Percentiles rank a stretch among this genome's conserved stretches.
phyloP scores from a whole-genome alignment of 2,797 vertebrate genomes.

The Pachyuromys duprasi region DNA sequence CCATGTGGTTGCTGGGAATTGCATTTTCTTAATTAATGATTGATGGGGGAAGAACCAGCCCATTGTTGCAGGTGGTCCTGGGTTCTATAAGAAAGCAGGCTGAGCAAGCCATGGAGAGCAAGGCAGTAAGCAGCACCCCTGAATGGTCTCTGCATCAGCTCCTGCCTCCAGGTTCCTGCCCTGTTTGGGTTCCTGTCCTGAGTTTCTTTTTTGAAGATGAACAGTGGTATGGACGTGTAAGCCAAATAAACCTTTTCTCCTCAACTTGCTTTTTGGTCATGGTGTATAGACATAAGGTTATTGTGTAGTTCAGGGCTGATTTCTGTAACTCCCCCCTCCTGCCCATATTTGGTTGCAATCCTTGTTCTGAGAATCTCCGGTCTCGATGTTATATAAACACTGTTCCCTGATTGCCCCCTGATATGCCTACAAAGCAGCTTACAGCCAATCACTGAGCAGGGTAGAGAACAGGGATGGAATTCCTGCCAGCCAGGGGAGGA shows the following conservation, averaged over 20 bases:
- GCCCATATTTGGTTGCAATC: too few species aligned
- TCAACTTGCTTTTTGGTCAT: not conserved
- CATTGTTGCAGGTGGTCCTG: not conserved
- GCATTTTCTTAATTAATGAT: not conserved
- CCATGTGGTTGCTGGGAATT: too few species aligned
- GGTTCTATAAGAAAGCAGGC: not conserved
- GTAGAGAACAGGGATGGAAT: too few species aligned
- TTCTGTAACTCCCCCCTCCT: too few species aligned
- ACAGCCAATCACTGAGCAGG: too few species aligned
- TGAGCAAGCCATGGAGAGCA: not conserved
- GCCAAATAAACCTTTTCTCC: not conserved
- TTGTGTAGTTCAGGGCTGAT: too few species aligned
- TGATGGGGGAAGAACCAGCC: not conserved
- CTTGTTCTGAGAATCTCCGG: too few species aligned
- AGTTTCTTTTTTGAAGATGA: not conserved
- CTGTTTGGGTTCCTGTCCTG: not conserved
- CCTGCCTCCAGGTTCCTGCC: not conserved
- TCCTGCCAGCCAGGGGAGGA: too few species aligned
- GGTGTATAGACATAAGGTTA: too few species aligned
- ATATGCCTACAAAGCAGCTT: too few species aligned
- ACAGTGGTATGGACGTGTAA: not conserved
- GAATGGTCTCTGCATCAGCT: not conserved
- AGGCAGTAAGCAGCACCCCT: not conserved
- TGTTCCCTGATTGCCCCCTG: too few species aligned
- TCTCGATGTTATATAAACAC: too few species aligned